phyloP scores from a whole-genome alignment of 2,113 vertebrate genomes.

The Rhadina sibilatrix region DNA sequence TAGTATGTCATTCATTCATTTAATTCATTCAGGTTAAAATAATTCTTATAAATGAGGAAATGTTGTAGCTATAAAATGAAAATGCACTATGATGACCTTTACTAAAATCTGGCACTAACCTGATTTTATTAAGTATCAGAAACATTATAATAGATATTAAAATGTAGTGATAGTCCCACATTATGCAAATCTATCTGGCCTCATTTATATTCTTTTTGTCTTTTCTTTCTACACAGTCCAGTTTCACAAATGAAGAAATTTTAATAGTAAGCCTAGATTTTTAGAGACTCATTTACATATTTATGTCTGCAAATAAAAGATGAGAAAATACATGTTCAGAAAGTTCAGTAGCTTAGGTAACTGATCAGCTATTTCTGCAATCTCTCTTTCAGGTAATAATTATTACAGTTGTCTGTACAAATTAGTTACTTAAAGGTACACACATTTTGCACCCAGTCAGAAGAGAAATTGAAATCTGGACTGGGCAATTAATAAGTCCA shows the following conservation, averaged over 20 bases:
- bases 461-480: neutral
- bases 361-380: neutral
- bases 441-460: neutral
- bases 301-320: neutral
- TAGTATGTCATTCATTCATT: slow-evolving; percentile 12
- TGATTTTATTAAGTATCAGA: slow-evolving; percentile 53
- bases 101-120: slow-evolving; percentile 5
- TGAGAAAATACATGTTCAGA: neutral
- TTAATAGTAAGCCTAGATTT: neutral
- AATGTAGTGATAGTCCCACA: neutral
- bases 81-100: slow-evolving; percentile 44
- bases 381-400: neutral
- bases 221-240: neutral
- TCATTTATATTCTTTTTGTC: neutral
- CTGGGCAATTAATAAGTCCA: neutral
- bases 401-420: neutral
- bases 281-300: neutral
- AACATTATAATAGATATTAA: slow-evolving; percentile 54
- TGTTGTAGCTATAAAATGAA: slow-evolving; percentile 50
- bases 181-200: slow-evolving; percentile 8
- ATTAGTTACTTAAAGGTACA: neutral
- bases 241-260: slow-evolving; percentile 5
- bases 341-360: neutral
- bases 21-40: slow-evolving; percentile 29
- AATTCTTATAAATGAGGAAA: slow-evolving; percentile 52